Conservation (phyloP, 2,113 vertebrate species). For the Plecturocebus donacophilus region DNA sequence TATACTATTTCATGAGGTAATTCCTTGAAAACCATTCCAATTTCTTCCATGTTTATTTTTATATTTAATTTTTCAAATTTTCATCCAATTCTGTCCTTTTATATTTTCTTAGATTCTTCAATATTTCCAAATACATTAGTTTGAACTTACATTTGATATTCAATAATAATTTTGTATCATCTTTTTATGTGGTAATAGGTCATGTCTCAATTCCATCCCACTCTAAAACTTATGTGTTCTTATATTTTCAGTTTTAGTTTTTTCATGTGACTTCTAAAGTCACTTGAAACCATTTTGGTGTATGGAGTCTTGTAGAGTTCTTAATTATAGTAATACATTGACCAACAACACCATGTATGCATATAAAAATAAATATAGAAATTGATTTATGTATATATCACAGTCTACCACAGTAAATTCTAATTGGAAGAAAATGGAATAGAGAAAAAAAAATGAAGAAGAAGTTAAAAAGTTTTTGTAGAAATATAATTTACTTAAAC, state of each 20-base stretch:
- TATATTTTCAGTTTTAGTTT: not conserved
- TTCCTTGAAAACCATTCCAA: constrained; percentile 40
- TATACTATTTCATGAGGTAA: not conserved
- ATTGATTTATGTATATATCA: not conserved
- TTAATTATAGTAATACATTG: not conserved
- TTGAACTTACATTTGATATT: not conserved
- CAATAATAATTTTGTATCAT: not conserved
- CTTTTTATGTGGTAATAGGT: not conserved
- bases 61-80: not conserved
- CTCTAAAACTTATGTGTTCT: not conserved
- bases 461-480: not conserved
- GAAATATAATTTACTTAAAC: not conserved
- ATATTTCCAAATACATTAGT: not conserved
- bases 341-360: too few species aligned
- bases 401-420: not conserved
- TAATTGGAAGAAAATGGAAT: not conserved
- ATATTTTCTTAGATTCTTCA: constrained; percentile 32
- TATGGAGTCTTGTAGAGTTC: not conserved
- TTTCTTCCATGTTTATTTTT: constrained; percentile 34
- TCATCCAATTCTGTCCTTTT: not conserved
- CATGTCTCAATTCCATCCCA: not conserved
- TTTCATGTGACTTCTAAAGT: not conserved
- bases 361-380: not conserved
- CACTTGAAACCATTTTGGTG: not conserved
- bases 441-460: not conserved